Base-by-base conservation (phyloP, 2,888 invertebrate species). In the Drosophila melanocephala region DNA sequence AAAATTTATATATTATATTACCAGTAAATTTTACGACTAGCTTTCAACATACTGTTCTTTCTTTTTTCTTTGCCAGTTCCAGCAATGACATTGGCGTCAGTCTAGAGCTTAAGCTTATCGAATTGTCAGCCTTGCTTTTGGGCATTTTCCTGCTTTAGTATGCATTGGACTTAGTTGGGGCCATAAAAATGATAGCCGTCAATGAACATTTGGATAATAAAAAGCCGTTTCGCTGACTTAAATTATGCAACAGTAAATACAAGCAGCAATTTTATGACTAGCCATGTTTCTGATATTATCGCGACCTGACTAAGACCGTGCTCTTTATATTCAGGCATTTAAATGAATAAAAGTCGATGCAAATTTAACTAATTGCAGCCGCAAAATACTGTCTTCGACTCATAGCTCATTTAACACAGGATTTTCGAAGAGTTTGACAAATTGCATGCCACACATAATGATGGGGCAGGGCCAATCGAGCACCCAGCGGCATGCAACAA, bases 201-300 rank as follows among this genome's bases (percentile, higher is more conserved):
- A 75, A 79, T 79, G 77, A 75, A 75, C 60, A 79, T 58, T 74
- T 60, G 26, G 65, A 53, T 55, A 64, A 67, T 70, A 66, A 63
- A 71, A 75, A 42, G 51, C 47, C 63, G 56, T 57, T 37, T 14
- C 57, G 63, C 35, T 65, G 59, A 5, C 59, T 60, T 74, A 74
- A 74, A 69, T 68, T 68, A 60, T 65, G 72, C 67, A 72, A 39
- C 61, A 69, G 57, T 70, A 52, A 62, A 71, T 42, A 42, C 33
- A 12, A 42, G 59, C 39, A 26, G 7, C 30, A 56, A 51, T 61
- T 79, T 65, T 62, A 65, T 59, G 62, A 50, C 56, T 56, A n/a
- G 19, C 5, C 42, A 28, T 53, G 52, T 37, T 56, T 28, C 50
- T 35, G 47, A 55, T 30, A 35, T 53, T 53, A 28, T 62, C 55